phyloP scores from a whole-genome alignment of 2,113 vertebrate genomes.

The Papio anubis region DNA sequence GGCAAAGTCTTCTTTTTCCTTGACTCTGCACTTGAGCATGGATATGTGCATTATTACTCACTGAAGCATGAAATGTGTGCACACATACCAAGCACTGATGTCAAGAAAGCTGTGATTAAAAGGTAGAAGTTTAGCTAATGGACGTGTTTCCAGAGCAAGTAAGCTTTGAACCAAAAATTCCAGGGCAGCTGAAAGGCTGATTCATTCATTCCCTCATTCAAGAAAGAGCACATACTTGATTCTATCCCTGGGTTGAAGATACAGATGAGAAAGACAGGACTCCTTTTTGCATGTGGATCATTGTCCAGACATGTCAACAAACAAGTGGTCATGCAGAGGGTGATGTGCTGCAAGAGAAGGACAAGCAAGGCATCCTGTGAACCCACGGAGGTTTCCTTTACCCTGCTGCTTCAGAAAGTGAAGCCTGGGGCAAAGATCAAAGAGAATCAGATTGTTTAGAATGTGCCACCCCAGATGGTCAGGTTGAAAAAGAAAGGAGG shows the following conservation, averaged over 20 bases:
- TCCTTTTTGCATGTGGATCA: not conserved
- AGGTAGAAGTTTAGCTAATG: not conserved
- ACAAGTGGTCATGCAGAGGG: not conserved
- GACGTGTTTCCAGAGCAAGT: not conserved
- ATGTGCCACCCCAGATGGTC: not conserved
- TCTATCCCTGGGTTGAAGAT: not conserved
- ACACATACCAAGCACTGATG: not conserved
- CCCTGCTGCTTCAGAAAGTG: not conserved
- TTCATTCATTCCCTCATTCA: not conserved
- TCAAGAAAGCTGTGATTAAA: not conserved
- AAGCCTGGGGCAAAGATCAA: not conserved
- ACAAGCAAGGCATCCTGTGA: not conserved
- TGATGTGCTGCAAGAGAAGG: not conserved
- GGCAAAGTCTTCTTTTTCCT: not conserved
- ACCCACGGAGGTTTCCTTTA: not conserved
- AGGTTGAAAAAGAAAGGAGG: not conserved
- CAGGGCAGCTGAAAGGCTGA: not conserved
- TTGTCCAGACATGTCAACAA: not conserved
- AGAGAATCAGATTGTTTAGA: not conserved
- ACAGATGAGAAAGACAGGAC: not conserved
- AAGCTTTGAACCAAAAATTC: not conserved
- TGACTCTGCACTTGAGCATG: not conserved
- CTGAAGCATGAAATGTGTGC: not conserved
- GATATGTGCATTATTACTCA: not conserved
- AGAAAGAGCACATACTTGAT: not conserved